Evolutionary conservation across 2,113 vertebrate genomes (phyloP).

Genomic region (Trematomus loennbergii): DNA sequence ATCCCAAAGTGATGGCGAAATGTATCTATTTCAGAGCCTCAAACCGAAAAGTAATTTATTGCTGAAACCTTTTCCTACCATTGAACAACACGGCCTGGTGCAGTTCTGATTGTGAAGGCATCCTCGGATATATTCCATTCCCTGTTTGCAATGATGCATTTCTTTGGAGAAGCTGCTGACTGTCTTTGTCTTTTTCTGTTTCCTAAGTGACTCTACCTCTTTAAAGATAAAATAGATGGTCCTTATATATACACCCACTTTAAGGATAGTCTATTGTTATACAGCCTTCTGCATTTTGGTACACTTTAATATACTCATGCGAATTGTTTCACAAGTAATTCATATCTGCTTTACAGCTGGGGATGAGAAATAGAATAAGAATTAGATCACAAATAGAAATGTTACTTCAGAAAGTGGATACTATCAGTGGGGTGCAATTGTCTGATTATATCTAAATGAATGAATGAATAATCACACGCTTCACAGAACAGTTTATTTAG

Average conservation of each 20-base stretch:
- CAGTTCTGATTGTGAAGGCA: neutral
- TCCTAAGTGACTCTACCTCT: neutral
- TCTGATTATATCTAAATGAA: neutral
- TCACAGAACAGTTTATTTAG: neutral
- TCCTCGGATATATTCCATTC: neutral
- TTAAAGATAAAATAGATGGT: neutral
- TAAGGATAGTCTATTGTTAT: neutral
- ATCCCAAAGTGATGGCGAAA: no score
- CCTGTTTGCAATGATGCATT: neutral
- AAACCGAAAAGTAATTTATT: neutral
- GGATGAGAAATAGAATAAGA: neutral
- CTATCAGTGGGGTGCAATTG: neutral
- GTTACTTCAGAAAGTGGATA: neutral
- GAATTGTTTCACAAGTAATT: neutral
- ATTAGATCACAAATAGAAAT: neutral
- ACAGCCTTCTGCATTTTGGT: constrained; percentile 1
- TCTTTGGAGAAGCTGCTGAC: neutral
- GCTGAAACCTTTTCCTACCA: neutral
- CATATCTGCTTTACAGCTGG: neutral
- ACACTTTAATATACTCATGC: neutral
- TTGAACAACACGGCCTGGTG: neutral
- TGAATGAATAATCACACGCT: neutral
- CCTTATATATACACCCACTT: neutral
- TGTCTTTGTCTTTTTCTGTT: neutral
- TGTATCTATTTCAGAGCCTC: no score